Evolutionary conservation across 2,113 vertebrate genomes (phyloP), one percentile per base, ranked within the genome.

Genomic region (Lasiurus cinereus): DNA sequence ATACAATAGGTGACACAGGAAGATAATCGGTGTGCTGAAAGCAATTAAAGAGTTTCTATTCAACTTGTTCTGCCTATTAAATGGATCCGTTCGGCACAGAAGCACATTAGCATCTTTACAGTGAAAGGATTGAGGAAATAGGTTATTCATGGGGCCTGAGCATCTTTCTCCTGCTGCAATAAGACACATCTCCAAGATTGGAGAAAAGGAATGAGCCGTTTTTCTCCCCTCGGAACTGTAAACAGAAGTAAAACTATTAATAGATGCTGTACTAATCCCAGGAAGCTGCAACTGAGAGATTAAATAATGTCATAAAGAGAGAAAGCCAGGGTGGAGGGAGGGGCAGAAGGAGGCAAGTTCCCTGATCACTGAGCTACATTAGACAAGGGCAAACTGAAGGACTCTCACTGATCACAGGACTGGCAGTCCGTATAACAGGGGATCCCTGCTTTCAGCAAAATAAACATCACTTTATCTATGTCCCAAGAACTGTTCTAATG

Each of bases 31-130:
- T 94, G 86, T 97, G 96, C 97, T 97, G 94, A 72, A 98, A 94
- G 96, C 94, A 98, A 97, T 97, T 98, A 97, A 97, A 98, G 96
- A 94, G 83, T 97, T 98, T 97, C 96, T 96, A 92, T 92, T 95
- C 94, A 97, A 96, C 78, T 94, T 97, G 74, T 96, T 97, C 86
- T 91, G 95, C 83, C 94, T 98, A 66, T 95, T 97, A 97, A 97
- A 97, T 97, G 78, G 79, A 97, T 97, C 83, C 97, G 56, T 96
- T 98, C n/a, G 83, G 96, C 93, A 92, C 73, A 93, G 90, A 95
- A 97, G 86, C 67, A 52, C 94, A 97, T 97, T 97, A 97, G 22
- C 93, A 97, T 97, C 97, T 92, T 94, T 96, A 88, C 22, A 96
- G 77, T 79, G 59, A 3, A n/a, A 97, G 93, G 93, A 84, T 33